Evolutionary conservation across 2,797 vertebrate species (phyloP), one percentile per base, ranked within the genome.

Genomic region (Crocodylus rhombifer): DNA sequence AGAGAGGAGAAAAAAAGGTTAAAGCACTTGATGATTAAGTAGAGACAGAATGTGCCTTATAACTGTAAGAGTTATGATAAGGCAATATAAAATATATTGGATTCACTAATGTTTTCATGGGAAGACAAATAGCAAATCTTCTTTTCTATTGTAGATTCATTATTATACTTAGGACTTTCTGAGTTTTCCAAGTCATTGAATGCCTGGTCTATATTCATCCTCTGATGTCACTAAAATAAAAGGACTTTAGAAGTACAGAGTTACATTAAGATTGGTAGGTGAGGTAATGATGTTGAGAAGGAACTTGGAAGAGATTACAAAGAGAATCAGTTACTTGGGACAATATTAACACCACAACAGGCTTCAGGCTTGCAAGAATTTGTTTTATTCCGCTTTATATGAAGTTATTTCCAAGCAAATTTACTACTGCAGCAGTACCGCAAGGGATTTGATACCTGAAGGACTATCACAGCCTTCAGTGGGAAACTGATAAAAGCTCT

Each of bases 61-160:
- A 28, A 17, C 6, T 17, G 55, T 61, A 18, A 13, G 2, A 26
- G 0, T 0, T 77, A 89, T 14, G 21, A 64, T 5, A 1, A 84
- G 51, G 69, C 2, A 25, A 4, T 73, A 25, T 51, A 25, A 26
- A 73, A 73, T 23, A 51, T 73, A 42, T 73, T 36, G 69, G 36
- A 73, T 51, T 73, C 13, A 92, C 60, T 6, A 23, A 18, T 26
- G 28, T 91, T 87, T 86, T 78, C 77, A 71, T 11, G 28, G 78
- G 60, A 88, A 79, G 77, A 71, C 62, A 85, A 13, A 30, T 21
- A 84, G 18, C 64, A 90, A 51, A 67, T 42, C 0, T 17, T 84
- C 2, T 71, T 90, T 91, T 64, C 77, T 84, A 25, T 71, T n/a
- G 14, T 1, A 7, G 11, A 7, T 13, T 91, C 82, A 87, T 91